Conservation (phyloP, 2,113 vertebrate genomes). For the Carassius carassius region DNA sequence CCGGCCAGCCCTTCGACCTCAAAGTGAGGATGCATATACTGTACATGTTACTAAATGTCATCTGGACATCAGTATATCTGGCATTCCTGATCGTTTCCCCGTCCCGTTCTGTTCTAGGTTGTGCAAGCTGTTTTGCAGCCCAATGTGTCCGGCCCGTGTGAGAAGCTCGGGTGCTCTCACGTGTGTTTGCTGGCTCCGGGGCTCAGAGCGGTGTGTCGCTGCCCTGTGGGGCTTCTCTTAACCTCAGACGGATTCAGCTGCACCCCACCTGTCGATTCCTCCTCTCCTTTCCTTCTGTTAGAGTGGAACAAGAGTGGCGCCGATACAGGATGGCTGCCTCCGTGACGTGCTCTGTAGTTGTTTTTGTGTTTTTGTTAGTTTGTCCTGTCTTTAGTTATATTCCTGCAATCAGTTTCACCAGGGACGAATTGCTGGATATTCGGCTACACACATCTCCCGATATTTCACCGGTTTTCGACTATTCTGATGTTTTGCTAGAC, state of each 20-base stretch:
- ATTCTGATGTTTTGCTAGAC: too few relatives aligned
- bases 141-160: conserved; percentile 72
- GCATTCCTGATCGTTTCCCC: background rate
- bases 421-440: too few relatives aligned
- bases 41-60: background rate
- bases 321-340: too few relatives aligned
- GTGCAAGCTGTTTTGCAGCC: conserved; percentile 77
- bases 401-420: too few relatives aligned
- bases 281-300: conserved; percentile 78
- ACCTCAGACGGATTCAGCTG: conserved; percentile 75
- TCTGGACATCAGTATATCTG: background rate
- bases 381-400: too few relatives aligned
- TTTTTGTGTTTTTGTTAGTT: too few relatives aligned
- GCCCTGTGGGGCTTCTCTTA: conserved; percentile 76
- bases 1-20: conserved; percentile 82
- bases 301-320: too few relatives aligned
- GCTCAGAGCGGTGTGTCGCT: conserved; percentile 76
- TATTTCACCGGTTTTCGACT: too few relatives aligned
- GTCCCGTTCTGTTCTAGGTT: conserved; percentile 55
- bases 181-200: conserved; percentile 80
- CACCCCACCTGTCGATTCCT: conserved; percentile 66
- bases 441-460: too few relatives aligned
- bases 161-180: conserved; percentile 76
- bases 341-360: too few relatives aligned
- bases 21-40: conserved; percentile 72